Percentiles rank a stretch among this genome's conserved stretches.
Evolutionary conservation across 2,113 vertebrate species (phyloP).

Genomic region (Oryzias melastigma): DNA sequence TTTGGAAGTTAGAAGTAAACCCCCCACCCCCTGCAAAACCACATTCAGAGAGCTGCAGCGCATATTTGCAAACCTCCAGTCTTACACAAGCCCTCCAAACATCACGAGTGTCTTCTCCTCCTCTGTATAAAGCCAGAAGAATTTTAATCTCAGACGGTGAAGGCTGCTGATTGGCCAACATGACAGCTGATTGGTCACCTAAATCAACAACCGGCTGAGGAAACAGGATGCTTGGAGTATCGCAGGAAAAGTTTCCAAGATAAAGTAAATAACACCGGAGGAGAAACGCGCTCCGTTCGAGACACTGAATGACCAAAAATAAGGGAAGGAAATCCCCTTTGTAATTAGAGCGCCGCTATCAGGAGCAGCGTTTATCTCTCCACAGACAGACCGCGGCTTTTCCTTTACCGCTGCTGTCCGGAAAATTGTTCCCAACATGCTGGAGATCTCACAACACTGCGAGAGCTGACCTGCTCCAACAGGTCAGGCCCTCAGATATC

Average conservation of each 20-base stretch:
- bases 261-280: constrained; percentile 11
- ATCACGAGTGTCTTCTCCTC: no score
- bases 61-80: no score
- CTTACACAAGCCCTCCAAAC: no score
- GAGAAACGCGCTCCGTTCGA: constrained; percentile 3
- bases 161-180: constrained; percentile 5
- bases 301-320: neutral
- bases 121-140: no score
- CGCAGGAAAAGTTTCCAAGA: constrained; percentile 26
- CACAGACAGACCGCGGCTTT: constrained; percentile 14
- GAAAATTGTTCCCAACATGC: neutral
- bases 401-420: constrained; percentile 1
- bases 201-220: constrained; percentile 13
- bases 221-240: constrained; percentile 47
- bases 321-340: constrained; percentile 3
- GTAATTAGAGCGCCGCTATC: constrained; percentile 18
- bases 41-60: no score
- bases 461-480: no score
- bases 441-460: neutral
- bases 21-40: no score
- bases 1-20: no score
- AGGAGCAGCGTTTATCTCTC: constrained; percentile 4
- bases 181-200: constrained; percentile 22
- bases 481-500: constrained; percentile 16
- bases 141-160: neutral